Conservation (phyloP, 2,797 vertebrate genomes). For the Gymnodraco acuticeps region DNA sequence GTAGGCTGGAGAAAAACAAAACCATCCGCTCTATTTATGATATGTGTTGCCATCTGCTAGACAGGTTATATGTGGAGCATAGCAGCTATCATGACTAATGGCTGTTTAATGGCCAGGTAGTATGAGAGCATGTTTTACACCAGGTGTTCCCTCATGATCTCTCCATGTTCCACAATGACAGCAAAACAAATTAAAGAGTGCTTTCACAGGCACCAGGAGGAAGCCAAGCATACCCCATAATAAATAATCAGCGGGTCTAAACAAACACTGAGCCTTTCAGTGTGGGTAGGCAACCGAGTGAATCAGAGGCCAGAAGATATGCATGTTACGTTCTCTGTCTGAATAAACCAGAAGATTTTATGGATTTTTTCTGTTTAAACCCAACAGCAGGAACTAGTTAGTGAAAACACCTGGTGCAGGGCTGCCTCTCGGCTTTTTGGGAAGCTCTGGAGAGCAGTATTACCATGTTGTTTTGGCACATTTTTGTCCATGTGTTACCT, state of each 20-base stretch:
- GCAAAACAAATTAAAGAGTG: constrained; percentile 19
- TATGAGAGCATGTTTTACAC: constrained; percentile 18
- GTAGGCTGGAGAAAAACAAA: background rate
- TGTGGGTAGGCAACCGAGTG: constrained; percentile 7
- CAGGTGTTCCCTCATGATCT: constrained; percentile 22
- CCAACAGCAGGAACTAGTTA: constrained; percentile 33
- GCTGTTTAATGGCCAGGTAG: constrained; percentile 9
- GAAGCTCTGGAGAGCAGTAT: constrained; percentile 21
- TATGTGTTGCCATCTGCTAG: constrained; percentile 4
- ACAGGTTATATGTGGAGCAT: constrained; percentile 27
- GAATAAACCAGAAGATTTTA: constrained; percentile 20
- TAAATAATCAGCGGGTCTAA: constrained; percentile 13
- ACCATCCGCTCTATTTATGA: background rate
- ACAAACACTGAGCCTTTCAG: constrained; percentile 5
- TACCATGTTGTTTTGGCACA: constrained; percentile 37
- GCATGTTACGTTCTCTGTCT: background rate
- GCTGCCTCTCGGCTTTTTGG: constrained; percentile 33
- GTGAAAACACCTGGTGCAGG: constrained; percentile 34
- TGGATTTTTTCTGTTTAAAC: constrained; percentile 31
- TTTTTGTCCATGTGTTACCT: constrained; percentile 26
- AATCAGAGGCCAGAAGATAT: background rate
- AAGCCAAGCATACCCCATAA: constrained; percentile 7
- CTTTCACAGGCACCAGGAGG: constrained; percentile 13
- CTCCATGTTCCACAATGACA: constrained; percentile 22
- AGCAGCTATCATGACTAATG: constrained; percentile 20